Base-by-base conservation (phyloP, 2,113 vertebrate species). In the Camelus bactrianus region DNA sequence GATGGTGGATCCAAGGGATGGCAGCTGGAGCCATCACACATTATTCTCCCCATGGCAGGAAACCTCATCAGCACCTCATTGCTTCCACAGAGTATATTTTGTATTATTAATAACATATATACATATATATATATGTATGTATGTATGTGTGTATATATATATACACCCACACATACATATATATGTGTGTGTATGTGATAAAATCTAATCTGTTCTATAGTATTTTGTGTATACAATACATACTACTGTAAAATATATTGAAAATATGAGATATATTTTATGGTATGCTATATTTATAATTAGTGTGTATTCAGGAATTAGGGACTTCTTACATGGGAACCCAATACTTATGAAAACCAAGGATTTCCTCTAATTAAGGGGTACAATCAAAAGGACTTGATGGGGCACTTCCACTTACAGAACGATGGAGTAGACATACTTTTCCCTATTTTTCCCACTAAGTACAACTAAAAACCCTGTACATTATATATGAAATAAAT, bases 241-340 rank as follows among this genome's bases (percentile, higher is more conserved):
- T 20, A n/a, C 80, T 56, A 64, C 65, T 73, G 80, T 70, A 79
- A 85, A 85, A 79, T 84, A 79, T 67, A 58, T 90, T 79, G 35
- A 62, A 93, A 83, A n/a, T 67, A 92, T 8, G 22, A 89, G 48
- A 19, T 93, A 48, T 84, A 70, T 80, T 89, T 65, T 56, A 32
- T 48, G 42, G 38, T 24, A 65, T 5, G 14, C 50, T 72, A 19
- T 46, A 30, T 79, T 82, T 76, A 22, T 48, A 81, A 92, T 50
- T 58, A 15, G 60, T 86, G 48, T n/a, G 5, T 73, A 80, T 42
- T 86, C 42, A 94, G 87, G 67, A 94, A 76, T 20, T 81, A 10
- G 30, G 16, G 28, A 60, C 90, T 96, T 87, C 54, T 64, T 90
- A 64, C 22, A 16, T 48, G 60, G 90, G 17, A 90, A 60, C 26